phyloP scores from a whole-genome alignment of 2,797 vertebrate species.

The Sebastolobus altivelis region DNA sequence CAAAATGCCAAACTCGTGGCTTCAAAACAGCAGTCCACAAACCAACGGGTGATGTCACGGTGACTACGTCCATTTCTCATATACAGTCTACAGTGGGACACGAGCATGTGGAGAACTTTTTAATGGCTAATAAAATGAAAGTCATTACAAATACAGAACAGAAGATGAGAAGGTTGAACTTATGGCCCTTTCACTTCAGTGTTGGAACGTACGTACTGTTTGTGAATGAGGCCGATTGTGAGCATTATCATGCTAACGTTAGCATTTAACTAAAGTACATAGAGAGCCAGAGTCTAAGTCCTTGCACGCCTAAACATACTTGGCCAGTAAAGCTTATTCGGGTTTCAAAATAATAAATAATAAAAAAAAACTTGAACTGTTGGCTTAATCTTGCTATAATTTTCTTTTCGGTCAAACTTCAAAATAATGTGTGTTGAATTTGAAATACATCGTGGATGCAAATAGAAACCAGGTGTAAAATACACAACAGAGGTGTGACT shows the following conservation, averaged over 20 bases:
- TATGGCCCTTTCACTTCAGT: neutral
- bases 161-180: neutral
- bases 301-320: neutral
- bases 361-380: neutral
- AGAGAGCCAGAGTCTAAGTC: neutral
- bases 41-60: too few species aligned
- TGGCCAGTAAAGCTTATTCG: neutral
- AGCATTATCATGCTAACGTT: neutral
- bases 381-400: conserved; percentile 1
- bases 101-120: neutral
- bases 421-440: conserved; percentile 11
- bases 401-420: conserved; percentile 21
- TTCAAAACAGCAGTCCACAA: too few species aligned
- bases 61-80: too few species aligned
- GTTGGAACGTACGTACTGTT: neutral
- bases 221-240: neutral
- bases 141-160: conserved; percentile 2
- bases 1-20: too few species aligned
- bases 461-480: conserved; percentile 1
- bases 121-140: conserved; percentile 22
- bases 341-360: neutral
- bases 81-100: too few species aligned
- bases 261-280: neutral
- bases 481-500: neutral
- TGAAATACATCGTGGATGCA: conserved; percentile 5